Base-by-base conservation (phyloP, 2,888 invertebrate genomes). In the Coelopa pilipes region DNA sequence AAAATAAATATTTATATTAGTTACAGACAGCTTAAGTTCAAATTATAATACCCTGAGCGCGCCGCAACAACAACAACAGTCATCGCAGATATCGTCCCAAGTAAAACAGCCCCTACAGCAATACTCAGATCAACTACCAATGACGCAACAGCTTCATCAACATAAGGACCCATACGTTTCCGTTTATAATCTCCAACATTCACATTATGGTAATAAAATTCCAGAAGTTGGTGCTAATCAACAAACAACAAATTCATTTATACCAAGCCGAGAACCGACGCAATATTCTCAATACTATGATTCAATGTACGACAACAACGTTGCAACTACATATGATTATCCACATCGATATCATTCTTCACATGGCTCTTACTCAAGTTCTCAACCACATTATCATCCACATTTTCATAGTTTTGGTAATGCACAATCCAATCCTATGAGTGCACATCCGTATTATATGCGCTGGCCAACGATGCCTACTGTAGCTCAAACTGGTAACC, bases 401-500 rank as follows among this genome's bases (percentile, higher is more conserved):
- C 70, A 70, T 49, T 70, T 17, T 11, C 70, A 70, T 12, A 70
- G 60, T 60, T 70, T 70, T 24, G 50, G 34, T 11, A 70, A 49
- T 59, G 21, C 34, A 24, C 70, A 70, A 34, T 15, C 49, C 34
- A 70, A 60, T 21, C n/a, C 49, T 60, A 70, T 70, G 9, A 17
- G 47, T 9, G 49, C 70, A 11, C 60, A 70, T 70, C 70, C 70
- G 15, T 70, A 70, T 19, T 70, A 70, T 60, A 70, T 70, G 62
- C 60, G 50, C n/a, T 70, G 70, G 70, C 70, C 70, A 24, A 53
- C 70, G 49, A 70, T 70, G 50, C 49, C 69, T 15, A 59, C 45
- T 19, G 59, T 59, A 13, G 19, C 60, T 49, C 70, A 70, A 60
- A 47, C 21, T 15, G 24, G 24, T 34, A 70, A 70, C 50, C 70